Conservation (phyloP, 1,140 invertebrate genomes). For the Cryptotermes secundus region DNA sequence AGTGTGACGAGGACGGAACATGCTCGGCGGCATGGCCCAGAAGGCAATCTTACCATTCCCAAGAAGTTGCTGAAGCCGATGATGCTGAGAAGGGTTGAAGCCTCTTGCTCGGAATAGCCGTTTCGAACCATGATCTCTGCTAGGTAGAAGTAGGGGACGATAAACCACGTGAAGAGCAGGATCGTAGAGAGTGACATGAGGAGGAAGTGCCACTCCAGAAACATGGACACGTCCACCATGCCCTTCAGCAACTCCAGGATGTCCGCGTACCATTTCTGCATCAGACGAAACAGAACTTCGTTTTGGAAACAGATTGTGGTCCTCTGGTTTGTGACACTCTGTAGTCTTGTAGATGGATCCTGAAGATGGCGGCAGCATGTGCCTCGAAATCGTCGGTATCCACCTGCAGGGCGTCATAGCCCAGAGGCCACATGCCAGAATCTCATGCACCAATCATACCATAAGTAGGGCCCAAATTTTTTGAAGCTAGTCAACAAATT, state of each 20-base stretch:
- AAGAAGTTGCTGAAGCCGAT: conserved; percentile 87
- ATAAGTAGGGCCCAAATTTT: too few relatives aligned
- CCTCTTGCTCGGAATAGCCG: conserved; percentile 66
- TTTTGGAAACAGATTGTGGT: too few relatives aligned
- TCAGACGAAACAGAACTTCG: conserved; percentile 40
- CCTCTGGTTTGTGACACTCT: too few relatives aligned
- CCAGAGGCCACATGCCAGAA: too few relatives aligned
- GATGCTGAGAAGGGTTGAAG: conserved; percentile 73
- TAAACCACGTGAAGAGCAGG: conserved; percentile 85
- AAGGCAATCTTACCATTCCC: conserved; percentile 68
- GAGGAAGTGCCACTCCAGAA: conserved; percentile 75
- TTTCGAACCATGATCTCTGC: conserved; percentile 67
- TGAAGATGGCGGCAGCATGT: too few relatives aligned
- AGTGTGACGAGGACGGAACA: too few relatives aligned
- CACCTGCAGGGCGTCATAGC: too few relatives aligned
- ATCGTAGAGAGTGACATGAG: conserved; percentile 81
- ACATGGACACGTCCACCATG: conserved; percentile 78
- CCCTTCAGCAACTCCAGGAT: conserved; percentile 67
- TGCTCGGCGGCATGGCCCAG: too few relatives aligned
- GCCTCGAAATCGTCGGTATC: too few relatives aligned
- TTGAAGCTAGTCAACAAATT: too few relatives aligned
- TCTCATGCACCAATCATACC: too few relatives aligned
- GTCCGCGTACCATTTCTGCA: conserved; percentile 75
- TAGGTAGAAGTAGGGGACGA: conserved; percentile 87
- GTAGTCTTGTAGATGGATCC: too few relatives aligned